Evolutionary conservation across 2,797 vertebrate genomes (phyloP), one percentile per base, ranked within the genome.

Genomic region (Notoglanidium macrostoma): DNA sequence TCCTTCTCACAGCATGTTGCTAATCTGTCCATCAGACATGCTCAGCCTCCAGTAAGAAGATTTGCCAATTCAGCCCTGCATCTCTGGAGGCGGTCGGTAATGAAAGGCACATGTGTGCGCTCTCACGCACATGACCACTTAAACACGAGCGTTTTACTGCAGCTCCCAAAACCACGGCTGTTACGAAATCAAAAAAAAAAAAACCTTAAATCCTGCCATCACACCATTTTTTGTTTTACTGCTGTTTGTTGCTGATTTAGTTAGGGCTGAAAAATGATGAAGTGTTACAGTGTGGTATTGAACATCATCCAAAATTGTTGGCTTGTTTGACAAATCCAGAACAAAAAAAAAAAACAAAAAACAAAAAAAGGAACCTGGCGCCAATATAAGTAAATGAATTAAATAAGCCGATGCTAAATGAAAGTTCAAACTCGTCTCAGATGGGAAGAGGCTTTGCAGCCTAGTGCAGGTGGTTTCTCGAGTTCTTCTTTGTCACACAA

Each of bases 1-100:
- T 68, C 74, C 51, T 65, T 51, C 63, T 87, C 73, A 44, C 92
- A 89, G 90, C 89, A 92, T 94, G 89, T 90, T 92, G 85, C 93
- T 96, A 97, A 96, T 95, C 94, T 95, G 90, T 94, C 93, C 92
- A 93, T 94, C 89, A 95, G 94, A 97, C 96, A 93, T 95, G 91
- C 91, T 95, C 94, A 91, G 92, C 94, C 95, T 96, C 94, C 91
- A 95, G 83, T 95, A 96, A 96, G 93, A 91, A 92, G 91, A 96
- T 97, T 95, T 97, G 95, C 95, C 95, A 96, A 95, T 93, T 96
- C 95, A 96, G 96, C 96, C 94, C 95, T 92, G 85, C 92, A 91
- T 94, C 93, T 96, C 95, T 95, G 93, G 94, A 93, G 93, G 96
- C 94, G 94, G 96, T 59, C 93, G 93, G 95, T 96, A 97, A 97